Percentiles rank a stretch among this genome's conserved stretches.
These are phyloP conservation scores for Patella depressa DNA, from an alignment of 2,888 invertebrate genomes.

Conservation along the genomic window DNA sequence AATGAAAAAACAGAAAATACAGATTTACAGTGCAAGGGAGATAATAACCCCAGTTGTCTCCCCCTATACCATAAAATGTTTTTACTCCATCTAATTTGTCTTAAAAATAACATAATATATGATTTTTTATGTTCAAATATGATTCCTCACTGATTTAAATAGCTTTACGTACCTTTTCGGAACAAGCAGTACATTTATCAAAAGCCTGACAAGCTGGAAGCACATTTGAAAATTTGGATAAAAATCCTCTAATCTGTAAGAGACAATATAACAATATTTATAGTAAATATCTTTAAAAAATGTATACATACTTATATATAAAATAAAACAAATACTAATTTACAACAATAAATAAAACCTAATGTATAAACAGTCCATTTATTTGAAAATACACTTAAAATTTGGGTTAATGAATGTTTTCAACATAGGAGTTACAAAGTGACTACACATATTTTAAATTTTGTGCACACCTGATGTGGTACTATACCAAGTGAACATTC, in stretches of 20 bases:
- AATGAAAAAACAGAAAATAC: background rate
- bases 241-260: conserved; percentile 87
- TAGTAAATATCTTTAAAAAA: too few relatives aligned
- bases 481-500: conserved; percentile 80
- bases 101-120: too few relatives aligned
- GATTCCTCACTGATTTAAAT: too few relatives aligned
- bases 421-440: too few relatives aligned
- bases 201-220: conserved; percentile 89
- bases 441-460: background rate
- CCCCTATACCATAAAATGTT: too few relatives aligned
- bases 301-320: too few relatives aligned
- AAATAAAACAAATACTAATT: conserved; percentile 1
- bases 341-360: background rate
- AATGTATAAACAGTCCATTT: too few relatives aligned
- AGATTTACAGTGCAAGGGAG: conserved; percentile 13
- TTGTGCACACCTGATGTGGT: conserved; percentile 78
- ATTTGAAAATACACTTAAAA: too few relatives aligned
- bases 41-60: too few relatives aligned
- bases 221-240: conserved; percentile 86
- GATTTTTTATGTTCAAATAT: too few relatives aligned
- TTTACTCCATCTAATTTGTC: too few relatives aligned
- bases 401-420: too few relatives aligned
- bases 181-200: conserved; percentile 93
- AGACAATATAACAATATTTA: conserved; percentile 7
- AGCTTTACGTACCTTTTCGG: conserved; percentile 71